A percentile compares a stretch with the other conserved stretches of the same genome.
These are phyloP conservation scores for Cygnus olor DNA, from an alignment of 2,797 vertebrate genomes.

Conservation along the genomic window DNA sequence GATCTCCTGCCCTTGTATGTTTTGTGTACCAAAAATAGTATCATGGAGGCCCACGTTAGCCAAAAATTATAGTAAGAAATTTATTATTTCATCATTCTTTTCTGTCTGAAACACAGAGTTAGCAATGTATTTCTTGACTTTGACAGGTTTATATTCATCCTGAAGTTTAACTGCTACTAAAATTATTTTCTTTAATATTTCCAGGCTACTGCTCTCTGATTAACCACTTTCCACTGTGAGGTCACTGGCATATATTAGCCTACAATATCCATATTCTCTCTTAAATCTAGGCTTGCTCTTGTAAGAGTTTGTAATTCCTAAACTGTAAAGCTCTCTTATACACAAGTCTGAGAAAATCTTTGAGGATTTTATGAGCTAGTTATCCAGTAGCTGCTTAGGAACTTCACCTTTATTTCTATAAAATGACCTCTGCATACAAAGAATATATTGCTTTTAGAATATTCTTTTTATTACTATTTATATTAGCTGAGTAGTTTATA, in stretches of 20 bases:
- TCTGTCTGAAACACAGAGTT: neutral
- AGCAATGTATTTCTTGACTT: neutral
- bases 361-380: neutral
- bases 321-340: neutral
- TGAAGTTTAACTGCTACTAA: neutral
- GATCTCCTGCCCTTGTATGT: neutral
- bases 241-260: neutral
- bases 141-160: neutral
- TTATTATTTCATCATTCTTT: fast-evolving
- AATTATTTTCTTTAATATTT: neutral
- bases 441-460: neutral
- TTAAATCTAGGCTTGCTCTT: neutral
- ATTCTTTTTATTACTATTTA: neutral
- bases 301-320: neutral
- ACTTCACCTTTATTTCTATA: neutral
- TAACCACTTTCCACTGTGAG: neutral
- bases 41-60: neutral
- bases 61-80: neutral
- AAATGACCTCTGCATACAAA: neutral
- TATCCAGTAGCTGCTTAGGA: neutral
- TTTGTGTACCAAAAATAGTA: neutral
- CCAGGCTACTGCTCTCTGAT: neutral
- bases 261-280: neutral
- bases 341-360: neutral
- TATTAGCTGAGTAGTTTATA: neutral